Base-by-base conservation (phyloP, 2,113 vertebrate genomes). In the Tamias sibiricus region DNA sequence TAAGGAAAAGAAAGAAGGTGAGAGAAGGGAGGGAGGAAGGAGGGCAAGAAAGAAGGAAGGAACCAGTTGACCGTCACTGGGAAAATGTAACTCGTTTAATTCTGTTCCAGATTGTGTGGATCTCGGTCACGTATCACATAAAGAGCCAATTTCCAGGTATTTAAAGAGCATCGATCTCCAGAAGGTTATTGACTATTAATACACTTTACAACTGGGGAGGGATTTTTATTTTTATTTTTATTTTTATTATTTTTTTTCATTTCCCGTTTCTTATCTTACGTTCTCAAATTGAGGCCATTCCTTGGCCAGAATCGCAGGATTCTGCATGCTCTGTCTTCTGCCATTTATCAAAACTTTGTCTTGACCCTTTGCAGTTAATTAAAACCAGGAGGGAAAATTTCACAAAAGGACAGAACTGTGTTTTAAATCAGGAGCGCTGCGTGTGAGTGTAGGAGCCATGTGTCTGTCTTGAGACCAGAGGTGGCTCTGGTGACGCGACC, bases 291-390 rank as follows among this genome's bases (percentile, higher is more conserved):
- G 89, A 97, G 71, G 37, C 93, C 16, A 12, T 79, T 94, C 96
- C 95, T 88, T 96, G 68, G 8, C 64, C 96, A 96, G 40, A 80
- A 69, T 2, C 69, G 37, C n/a, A 4, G 20, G 37, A 94, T 97
- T 98, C 37, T 81, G 94, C 75, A 4, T 26, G 19, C 32, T 96
- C 0, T 82, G 87, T 92, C 95, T 97, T 95, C 92, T 97, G 59
- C 93, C 92, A 84, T 98, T 92, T 95, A 93, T 98, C 96, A 98
- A 92, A 97, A 76, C 11, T 28, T 82, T 94, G 72, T 96, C 54
- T 44, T 97, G 69, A 84, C 75, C 32, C 88, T 96, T 37, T 74
- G 94, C 96, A 87, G 40, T 26, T 86, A 95, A 90, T 97, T 80
- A 98, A 97, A 98, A 88, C 26, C 87, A 95, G 77, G 64, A 94